Evolutionary conservation across 2,888 invertebrate genomes (phyloP).

Genomic region (Hyppa rectilinea): DNA sequence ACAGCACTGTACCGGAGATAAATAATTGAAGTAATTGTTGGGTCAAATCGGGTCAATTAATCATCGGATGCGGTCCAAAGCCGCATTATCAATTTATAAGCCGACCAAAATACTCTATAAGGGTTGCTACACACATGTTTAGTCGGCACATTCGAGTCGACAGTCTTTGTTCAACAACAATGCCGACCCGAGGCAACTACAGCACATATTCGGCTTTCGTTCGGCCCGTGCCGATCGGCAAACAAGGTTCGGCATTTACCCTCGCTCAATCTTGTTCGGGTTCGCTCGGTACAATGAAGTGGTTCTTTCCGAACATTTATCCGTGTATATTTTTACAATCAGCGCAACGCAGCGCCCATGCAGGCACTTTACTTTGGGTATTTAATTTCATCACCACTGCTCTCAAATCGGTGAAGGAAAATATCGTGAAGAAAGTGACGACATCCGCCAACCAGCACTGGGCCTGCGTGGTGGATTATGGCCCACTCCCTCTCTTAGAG

Average conservation of each 20-base stretch:
- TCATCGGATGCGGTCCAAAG: conserved; percentile 83
- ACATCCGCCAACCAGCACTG: too few relatives aligned
- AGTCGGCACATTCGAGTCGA: not conserved
- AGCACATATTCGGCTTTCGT: not conserved
- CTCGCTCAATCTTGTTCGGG: not conserved
- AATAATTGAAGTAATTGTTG: conserved; percentile 89
- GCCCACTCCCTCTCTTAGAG: too few relatives aligned
- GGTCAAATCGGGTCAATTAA: conserved; percentile 89
- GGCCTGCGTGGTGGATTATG: too few relatives aligned
- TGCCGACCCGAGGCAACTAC: not conserved
- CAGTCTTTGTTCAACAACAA: not conserved
- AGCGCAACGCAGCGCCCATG: too few relatives aligned
- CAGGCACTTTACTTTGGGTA: too few relatives aligned
- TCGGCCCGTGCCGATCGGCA: not conserved
- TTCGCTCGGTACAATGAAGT: too few relatives aligned
- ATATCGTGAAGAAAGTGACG: too few relatives aligned
- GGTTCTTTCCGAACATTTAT: too few relatives aligned
- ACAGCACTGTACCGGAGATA: conserved; percentile 81
- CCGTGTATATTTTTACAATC: too few relatives aligned
- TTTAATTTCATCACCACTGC: too few relatives aligned
- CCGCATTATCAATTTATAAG: conserved; percentile 83
- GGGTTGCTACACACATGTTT: not conserved
- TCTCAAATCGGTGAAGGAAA: too few relatives aligned
- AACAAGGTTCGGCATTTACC: too few relatives aligned
- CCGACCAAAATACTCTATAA: conserved; percentile 77